Conservation (phyloP, 2,113 vertebrate species). For the Oxyura jamaicensis region DNA sequence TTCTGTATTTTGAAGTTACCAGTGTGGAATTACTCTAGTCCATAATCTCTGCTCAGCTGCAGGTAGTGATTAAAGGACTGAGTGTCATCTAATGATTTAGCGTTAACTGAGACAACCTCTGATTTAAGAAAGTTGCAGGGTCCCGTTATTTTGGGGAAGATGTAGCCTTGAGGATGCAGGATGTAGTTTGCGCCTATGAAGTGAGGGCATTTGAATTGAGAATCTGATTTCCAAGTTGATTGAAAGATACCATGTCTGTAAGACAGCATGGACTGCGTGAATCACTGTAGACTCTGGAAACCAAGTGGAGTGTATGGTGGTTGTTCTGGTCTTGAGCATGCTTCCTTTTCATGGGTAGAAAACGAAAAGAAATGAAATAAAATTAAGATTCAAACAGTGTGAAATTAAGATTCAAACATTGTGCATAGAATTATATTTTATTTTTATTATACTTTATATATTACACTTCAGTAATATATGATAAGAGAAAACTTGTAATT, state of each 20-base stretch:
- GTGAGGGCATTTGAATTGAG: background rate
- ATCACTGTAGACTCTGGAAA: background rate
- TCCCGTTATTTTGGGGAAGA: background rate
- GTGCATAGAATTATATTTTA: background rate
- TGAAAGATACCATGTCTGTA: background rate
- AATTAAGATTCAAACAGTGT: background rate
- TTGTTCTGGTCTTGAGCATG: background rate
- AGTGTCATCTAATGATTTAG: background rate
- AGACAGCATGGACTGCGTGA: background rate
- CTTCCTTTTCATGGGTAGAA: background rate
- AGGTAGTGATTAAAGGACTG: background rate
- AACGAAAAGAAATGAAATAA: background rate
- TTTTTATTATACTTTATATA: background rate
- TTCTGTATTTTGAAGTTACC: background rate
- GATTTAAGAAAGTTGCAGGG: background rate
- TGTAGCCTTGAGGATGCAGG: background rate
- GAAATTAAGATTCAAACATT: too few species aligned
- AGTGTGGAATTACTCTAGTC: background rate
- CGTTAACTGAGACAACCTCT: background rate
- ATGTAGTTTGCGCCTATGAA: background rate
- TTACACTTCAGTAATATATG: background rate
- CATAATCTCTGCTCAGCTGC: background rate
- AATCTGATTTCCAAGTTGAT: background rate
- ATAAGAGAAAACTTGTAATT: background rate
- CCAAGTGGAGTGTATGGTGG: fast-evolving